Evolutionary conservation across 2,113 vertebrate species (phyloP).

Genomic region (Serilophus lunatus): DNA sequence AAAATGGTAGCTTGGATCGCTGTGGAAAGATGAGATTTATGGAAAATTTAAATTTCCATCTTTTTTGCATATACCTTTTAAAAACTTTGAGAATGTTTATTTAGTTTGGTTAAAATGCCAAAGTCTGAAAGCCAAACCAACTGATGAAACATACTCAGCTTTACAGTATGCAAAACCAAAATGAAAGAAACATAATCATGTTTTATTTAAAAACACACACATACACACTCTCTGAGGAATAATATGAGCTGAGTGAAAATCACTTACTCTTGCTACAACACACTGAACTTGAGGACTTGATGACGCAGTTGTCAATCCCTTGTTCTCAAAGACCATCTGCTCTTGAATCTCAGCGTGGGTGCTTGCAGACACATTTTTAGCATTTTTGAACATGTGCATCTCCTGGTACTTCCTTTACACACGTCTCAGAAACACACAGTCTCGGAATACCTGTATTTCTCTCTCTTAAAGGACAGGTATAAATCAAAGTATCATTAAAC

Average conservation of each 20-base stretch:
- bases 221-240: not conserved
- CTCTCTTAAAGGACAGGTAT: not conserved
- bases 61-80: not conserved
- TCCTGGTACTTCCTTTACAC: not conserved
- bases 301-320: not conserved
- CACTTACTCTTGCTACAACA: not conserved
- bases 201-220: conserved; percentile 36
- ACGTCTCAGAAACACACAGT: not conserved
- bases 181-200: not conserved
- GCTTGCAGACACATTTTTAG: not conserved
- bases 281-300: not conserved
- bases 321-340: not conserved
- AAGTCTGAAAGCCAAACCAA: not conserved
- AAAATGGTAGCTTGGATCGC: not conserved
- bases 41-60: not conserved
- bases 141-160: not conserved
- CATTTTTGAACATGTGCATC: not conserved
- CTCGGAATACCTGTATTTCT: not conserved
- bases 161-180: not conserved
- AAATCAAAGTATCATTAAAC: not conserved
- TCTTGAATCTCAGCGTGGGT: not conserved
- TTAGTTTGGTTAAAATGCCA: not conserved
- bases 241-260: not conserved
- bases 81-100: not conserved
- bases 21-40: not conserved